phyloP scores from a whole-genome alignment of 2,888 invertebrate species.

The Druceiella hillmani region DNA sequence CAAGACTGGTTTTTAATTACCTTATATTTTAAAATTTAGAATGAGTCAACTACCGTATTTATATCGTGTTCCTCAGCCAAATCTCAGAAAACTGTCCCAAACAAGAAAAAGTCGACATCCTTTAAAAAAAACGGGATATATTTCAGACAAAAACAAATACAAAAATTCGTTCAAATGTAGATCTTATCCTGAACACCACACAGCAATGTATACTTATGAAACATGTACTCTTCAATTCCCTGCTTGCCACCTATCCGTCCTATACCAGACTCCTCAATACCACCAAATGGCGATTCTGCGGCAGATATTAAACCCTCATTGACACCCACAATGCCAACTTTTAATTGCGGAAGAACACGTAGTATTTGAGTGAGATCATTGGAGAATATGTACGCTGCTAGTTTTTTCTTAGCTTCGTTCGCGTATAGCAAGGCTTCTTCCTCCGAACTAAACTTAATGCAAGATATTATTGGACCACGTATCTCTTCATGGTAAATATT shows the following conservation, averaged over 20 bases:
- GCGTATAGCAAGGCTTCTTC: constrained; percentile 81
- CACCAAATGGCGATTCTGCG: constrained; percentile 96
- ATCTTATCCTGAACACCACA: too few species aligned
- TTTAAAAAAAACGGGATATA: too few species aligned
- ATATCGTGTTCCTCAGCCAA: too few species aligned
- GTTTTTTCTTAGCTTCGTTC: constrained; percentile 75
- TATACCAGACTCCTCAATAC: constrained; percentile 93
- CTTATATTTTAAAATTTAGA: too few species aligned
- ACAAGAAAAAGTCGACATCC: too few species aligned
- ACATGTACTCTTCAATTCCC: constrained; percentile 87
- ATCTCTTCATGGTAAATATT: constrained; percentile 81
- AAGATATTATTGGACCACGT: constrained; percentile 90
- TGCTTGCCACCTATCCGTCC: constrained; percentile 92
- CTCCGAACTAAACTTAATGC: constrained; percentile 83
- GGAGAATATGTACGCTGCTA: constrained; percentile 94
- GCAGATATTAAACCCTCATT: constrained; percentile 93
- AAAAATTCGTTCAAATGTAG: too few species aligned
- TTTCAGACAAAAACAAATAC: too few species aligned
- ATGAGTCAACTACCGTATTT: too few species aligned
- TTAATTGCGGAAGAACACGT: constrained; percentile 77
- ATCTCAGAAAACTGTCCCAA: too few species aligned
- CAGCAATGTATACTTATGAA: constrained; percentile 86
- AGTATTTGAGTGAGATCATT: constrained; percentile 85
- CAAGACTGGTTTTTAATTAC: too few species aligned
- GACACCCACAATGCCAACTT: constrained; percentile 93